These are phyloP conservation scores for Lepidurus couesii DNA, from an alignment of 1,140 invertebrate genomes.

Conservation along the genomic window DNA sequence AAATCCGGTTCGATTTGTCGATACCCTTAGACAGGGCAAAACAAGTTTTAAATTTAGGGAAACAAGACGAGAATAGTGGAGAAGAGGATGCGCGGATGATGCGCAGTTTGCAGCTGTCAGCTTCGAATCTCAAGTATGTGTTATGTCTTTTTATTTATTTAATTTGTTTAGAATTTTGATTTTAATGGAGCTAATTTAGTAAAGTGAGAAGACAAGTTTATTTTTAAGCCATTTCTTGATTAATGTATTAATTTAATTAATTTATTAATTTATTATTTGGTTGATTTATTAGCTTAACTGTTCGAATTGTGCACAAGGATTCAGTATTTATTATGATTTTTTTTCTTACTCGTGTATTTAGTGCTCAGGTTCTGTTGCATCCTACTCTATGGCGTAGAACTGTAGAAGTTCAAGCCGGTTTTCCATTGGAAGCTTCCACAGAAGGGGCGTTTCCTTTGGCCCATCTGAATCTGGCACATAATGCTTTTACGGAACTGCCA, in stretches of 20 bases:
- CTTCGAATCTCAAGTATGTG: slow-evolving; percentile 23
- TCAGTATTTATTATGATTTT: no score
- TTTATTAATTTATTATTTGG: no score
- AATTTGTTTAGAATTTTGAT: no score
- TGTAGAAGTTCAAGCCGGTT: not conserved
- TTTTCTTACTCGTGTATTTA: not conserved
- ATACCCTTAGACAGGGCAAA: slow-evolving; percentile 25
- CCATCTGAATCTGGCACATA: not conserved
- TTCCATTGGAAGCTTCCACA: not conserved
- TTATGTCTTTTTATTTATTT: no score
- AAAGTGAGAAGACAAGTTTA: no score
- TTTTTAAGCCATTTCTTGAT: no score
- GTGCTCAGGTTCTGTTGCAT: not conserved
- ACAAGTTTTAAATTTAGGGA: slow-evolving; percentile 26
- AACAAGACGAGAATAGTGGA: slow-evolving; percentile 26
- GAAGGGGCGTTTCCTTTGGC: not conserved
- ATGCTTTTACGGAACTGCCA: slow-evolving; percentile 9
- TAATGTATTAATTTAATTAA: no score
- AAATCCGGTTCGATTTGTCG: slow-evolving; percentile 31
- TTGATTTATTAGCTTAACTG: no score
- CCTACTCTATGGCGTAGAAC: not conserved
- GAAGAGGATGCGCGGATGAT: slow-evolving; percentile 35
- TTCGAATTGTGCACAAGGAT: no score
- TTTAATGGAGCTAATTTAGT: no score
- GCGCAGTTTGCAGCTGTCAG: slow-evolving; percentile 31